Evolutionary conservation across 30 jellyfish, hydroid and myxozoan genomes (phyloP), one percentile per base, ranked within the genome.

Genomic region (Aurelia sp.): DNA sequence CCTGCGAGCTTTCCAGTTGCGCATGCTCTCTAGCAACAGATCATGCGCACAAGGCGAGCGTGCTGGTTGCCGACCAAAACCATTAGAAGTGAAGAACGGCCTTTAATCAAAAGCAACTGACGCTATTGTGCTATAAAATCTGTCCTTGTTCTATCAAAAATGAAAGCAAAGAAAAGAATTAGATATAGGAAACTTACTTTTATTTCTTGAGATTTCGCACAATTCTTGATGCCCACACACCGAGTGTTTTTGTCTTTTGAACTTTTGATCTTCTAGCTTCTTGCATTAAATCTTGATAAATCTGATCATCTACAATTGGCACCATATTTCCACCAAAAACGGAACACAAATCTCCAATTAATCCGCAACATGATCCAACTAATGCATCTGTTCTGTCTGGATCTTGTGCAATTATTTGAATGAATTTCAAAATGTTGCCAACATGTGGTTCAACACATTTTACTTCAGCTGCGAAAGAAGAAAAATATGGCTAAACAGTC

Each of bases 211-310:
- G 90, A 66, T 84, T 95, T 80, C 99, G 67, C 72, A 90, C 70
- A 1, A 92, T 90, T 67, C 95, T 95, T 30, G 99, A 87, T 18
- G 97, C 99, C 99, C 99, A 95, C 18, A 95, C 91, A 31, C 97
- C 97, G 62, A 95, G 78, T 58, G 97, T 90, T 80, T 90, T 95
- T 48, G 99, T 95, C 79, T 90, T 95, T 21, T 87, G 80, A 21
- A 75, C 88, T 86, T 95, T 95, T 1, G 99, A 95, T 30, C 99
- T 88, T 69, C 99, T 69, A 30, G 98, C 99, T 90, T 90, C 97
- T 52, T 89, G 97, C 85, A 95, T 84, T 62, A 95, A 74, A 55
- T 95, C 99, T 86, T 85, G 97, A 81, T 90, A 85, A 17, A 64
- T 47, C 55, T 80, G 97, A 24, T 73, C 63, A 38, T 95, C 99